A percentile compares a stretch with the other conserved stretches of the same genome.
phyloP scores from a whole-genome alignment of 1,140 invertebrate species.

The Zaprionus nigranus region DNA sequence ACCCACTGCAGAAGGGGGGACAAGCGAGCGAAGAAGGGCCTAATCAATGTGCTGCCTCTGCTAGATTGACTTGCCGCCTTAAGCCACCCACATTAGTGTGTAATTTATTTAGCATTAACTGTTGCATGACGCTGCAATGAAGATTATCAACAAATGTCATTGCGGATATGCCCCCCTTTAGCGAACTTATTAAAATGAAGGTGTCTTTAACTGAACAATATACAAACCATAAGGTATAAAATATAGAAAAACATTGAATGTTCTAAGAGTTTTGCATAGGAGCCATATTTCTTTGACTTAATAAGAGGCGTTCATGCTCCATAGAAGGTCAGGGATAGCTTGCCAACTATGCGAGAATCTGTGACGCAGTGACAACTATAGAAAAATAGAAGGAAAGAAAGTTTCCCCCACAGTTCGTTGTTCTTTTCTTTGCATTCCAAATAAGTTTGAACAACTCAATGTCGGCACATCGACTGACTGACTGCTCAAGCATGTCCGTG shows the following conservation, averaged over 20 bases:
- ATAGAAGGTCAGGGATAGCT: neutral
- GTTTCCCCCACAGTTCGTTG: neutral
- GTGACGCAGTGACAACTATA: neutral
- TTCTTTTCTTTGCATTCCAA: slow-evolving; percentile 18
- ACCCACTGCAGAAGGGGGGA: slow-evolving; percentile 18
- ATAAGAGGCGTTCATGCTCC: neutral
- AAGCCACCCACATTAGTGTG: slow-evolving; percentile 49
- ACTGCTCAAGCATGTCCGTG: slow-evolving; percentile 32
- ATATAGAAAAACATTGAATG: neutral
- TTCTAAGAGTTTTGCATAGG: neutral
- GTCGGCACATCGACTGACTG: slow-evolving; percentile 33
- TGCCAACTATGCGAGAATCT: neutral
- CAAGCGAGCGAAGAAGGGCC: neutral
- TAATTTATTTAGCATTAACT: slow-evolving; percentile 75
- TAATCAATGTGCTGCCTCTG: slow-evolving; percentile 57
- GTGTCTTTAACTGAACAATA: neutral
- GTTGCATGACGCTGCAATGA: slow-evolving; percentile 42
- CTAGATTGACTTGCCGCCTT: slow-evolving; percentile 23
- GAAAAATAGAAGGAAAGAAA: neutral
- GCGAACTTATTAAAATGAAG: neutral
- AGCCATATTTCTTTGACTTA: neutral
- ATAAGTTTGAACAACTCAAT: slow-evolving; percentile 40
- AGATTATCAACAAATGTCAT: neutral
- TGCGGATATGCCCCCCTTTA: too few relatives aligned
- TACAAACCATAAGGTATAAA: neutral